A percentile compares a stretch with the other conserved stretches of the same genome.
These are phyloP conservation scores for Thalassarche chlororhynchos DNA, from an alignment of 2,113 vertebrate genomes.

Conservation along the genomic window DNA sequence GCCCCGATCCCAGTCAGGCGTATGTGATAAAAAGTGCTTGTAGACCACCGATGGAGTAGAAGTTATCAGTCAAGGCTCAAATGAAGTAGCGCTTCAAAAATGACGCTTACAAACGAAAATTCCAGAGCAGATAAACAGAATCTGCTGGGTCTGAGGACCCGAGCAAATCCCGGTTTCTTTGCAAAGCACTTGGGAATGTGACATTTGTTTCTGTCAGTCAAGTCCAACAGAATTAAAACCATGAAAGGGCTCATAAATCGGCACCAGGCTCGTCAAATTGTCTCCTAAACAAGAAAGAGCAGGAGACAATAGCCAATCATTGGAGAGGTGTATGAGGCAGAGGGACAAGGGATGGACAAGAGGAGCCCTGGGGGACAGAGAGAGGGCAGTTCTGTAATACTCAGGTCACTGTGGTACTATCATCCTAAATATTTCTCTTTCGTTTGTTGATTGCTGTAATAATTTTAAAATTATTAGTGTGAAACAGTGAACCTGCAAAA, in stretches of 20 bases:
- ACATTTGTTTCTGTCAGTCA: constrained; percentile 37
- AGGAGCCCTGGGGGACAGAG: neutral
- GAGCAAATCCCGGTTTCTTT: neutral
- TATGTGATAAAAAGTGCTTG: neutral
- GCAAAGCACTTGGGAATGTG: neutral
- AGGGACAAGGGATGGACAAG: neutral
- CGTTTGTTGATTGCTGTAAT: neutral
- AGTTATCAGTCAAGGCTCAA: neutral
- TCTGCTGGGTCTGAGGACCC: neutral
- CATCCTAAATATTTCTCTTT: neutral
- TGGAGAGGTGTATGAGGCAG: neutral
- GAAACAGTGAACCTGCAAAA: neutral
- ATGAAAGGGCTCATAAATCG: neutral
- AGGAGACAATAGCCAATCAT: neutral
- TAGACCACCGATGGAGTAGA: neutral
- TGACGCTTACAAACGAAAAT: neutral
- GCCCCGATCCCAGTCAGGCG: accelerated
- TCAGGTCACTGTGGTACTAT: neutral
- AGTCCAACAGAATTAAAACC: neutral
- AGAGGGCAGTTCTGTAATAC: neutral
- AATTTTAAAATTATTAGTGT: neutral
- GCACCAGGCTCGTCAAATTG: neutral
- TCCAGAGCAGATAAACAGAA: neutral
- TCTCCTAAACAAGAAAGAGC: neutral
- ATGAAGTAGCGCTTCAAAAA: neutral